phyloP scores from a whole-genome alignment of 2,113 vertebrate genomes.

The Sterna hirundo region DNA sequence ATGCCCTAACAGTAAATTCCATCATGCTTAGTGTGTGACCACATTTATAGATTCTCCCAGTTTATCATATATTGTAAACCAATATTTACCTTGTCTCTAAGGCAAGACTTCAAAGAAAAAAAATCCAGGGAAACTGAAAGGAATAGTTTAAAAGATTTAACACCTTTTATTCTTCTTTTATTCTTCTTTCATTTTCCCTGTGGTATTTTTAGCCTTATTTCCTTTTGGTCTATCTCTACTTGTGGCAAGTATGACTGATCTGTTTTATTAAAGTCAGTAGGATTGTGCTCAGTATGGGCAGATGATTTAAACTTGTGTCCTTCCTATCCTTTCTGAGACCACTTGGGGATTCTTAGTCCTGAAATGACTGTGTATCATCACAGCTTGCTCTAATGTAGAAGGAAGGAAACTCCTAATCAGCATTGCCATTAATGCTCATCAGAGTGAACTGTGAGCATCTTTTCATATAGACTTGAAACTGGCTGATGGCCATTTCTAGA shows the following conservation, averaged over 20 bases:
- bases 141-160: neutral
- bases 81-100: neutral
- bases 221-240: neutral
- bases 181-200: neutral
- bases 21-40: neutral
- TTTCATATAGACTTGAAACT: neutral
- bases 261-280: conserved; percentile 1
- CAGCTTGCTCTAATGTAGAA: neutral
- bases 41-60: neutral
- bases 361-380: neutral
- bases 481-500: neutral
- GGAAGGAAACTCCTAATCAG: neutral
- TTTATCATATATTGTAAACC: neutral
- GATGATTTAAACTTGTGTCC: conserved; percentile 15
- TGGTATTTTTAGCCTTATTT: conserved; percentile 6
- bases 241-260: conserved; percentile 2
- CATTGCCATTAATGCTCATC: neutral
- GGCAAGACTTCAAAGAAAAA: neutral
- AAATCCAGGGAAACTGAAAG: neutral
- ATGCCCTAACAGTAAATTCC: neutral
- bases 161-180: neutral
- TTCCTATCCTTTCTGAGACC: neutral
- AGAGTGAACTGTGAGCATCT: conserved; percentile 1
- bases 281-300: neutral
- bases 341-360: neutral